These are phyloP conservation scores for Eonycteris spelaea DNA, from an alignment of 2,113 vertebrate genomes.

Conservation along the genomic window DNA sequence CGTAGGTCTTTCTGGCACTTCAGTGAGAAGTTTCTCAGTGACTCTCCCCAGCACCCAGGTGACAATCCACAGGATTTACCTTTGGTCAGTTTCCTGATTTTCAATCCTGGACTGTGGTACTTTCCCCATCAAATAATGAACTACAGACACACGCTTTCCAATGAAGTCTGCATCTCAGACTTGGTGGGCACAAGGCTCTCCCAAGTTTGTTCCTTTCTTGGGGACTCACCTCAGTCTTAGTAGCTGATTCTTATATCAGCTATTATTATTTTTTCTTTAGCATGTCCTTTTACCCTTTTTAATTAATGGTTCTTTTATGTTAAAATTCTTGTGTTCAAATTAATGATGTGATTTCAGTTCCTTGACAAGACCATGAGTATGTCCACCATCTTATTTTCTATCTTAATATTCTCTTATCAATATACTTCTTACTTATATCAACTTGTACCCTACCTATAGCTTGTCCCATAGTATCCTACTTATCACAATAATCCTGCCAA, in stretches of 20 bases:
- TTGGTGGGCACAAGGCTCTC: neutral
- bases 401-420: neutral
- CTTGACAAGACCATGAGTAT: neutral
- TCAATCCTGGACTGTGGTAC: neutral
- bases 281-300: neutral
- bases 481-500: neutral
- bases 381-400: neutral
- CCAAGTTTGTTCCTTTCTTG: neutral
- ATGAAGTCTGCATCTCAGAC: neutral
- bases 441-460: neutral
- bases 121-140: neutral
- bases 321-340: neutral
- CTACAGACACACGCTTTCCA: neutral
- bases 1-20: neutral
- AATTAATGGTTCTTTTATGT: neutral
- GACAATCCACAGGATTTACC: neutral
- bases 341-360: neutral
- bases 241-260: neutral
- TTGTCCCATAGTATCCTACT: neutral
- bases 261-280: neutral
- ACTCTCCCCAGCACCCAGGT: neutral
- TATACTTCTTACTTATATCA: neutral
- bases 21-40: neutral
- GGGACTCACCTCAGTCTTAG: neutral
- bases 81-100: neutral